Base-by-base conservation (phyloP, 2,113 vertebrate genomes). In the Cyanoderma ruficeps region DNA sequence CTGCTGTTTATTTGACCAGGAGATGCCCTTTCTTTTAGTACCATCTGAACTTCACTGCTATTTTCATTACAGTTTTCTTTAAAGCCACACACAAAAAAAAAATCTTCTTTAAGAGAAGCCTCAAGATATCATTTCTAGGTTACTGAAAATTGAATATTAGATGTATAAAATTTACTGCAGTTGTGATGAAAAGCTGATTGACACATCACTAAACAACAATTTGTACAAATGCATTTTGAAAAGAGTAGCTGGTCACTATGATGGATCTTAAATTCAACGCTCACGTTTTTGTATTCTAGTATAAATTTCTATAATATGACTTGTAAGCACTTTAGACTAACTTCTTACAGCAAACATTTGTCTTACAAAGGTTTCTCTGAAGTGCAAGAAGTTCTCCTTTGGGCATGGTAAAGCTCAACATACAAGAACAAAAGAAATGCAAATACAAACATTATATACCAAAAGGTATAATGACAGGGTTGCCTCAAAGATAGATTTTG, bases 381-480 rank as follows among this genome's bases (percentile, higher is more conserved):
- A 94, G 84, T 74, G 27, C 61, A 85, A 91, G 85, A 42, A 83
- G 64, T 35, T 92, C 64, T 95, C 92, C 90, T 90, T 86, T 87
- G 74, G 76, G 91, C 82, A 96, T 20, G 16, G 69, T 77, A 79
- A 95, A 94, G 75, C 89, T 87, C 42, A 88, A 94, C 46, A 64
- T 42, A 64, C 61, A 91, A 92, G 90, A 90, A 94, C 93, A 94
- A 97, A 41, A 93, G 92, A 91, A 96, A 97, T 96, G 92, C 81
- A 93, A 96, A 97, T 90, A 91, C 28, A 93, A 94, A 96, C 63
- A 55, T 87, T 81, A 90, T 65, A 70, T 53, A 96, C 76, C 82
- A 71, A 86, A 91, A 94, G 59, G 46, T 93, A 92, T 72, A 93
- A 93, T 80, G 90, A 94, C 60, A 87, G 52, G 60, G 33, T 70